These are phyloP conservation scores for Ypsolopha scabrella DNA, from an alignment of 2,888 invertebrate genomes.

Conservation along the genomic window DNA sequence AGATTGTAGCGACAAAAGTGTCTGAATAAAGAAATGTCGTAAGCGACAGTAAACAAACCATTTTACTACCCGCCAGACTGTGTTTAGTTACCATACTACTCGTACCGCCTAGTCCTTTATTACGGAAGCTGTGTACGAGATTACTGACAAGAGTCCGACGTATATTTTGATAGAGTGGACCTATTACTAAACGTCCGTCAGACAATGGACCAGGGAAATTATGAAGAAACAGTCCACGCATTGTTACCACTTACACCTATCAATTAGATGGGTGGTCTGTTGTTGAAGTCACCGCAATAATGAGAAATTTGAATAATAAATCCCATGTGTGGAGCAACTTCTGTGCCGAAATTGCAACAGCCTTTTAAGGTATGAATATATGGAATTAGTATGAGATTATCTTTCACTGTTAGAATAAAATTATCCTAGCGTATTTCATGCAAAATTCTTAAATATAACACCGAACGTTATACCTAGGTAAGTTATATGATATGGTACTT, in stretches of 20 bases:
- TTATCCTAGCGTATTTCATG: no score
- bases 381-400: no score
- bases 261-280: conserved; percentile 23
- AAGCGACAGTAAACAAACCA: no score
- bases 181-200: neutral
- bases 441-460: no score
- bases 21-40: no score
- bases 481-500: no score
- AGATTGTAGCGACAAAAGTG: no score
- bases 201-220: conserved; percentile 19
- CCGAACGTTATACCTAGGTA: no score
- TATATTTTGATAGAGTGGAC: neutral
- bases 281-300: neutral
- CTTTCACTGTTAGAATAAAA: no score
- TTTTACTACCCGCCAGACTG: no score
- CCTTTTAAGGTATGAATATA: no score
- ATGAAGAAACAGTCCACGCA: conserved; percentile 33
- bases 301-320: neutral
- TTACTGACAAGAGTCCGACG: conserved; percentile 8
- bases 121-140: conserved; percentile 22
- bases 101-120: conserved; percentile 7
- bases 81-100: no score
- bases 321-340: neutral
- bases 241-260: conserved; percentile 24
- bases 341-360: neutral